Base-by-base conservation (phyloP, 2,888 invertebrate species). In the Spodoptera exigua region DNA sequence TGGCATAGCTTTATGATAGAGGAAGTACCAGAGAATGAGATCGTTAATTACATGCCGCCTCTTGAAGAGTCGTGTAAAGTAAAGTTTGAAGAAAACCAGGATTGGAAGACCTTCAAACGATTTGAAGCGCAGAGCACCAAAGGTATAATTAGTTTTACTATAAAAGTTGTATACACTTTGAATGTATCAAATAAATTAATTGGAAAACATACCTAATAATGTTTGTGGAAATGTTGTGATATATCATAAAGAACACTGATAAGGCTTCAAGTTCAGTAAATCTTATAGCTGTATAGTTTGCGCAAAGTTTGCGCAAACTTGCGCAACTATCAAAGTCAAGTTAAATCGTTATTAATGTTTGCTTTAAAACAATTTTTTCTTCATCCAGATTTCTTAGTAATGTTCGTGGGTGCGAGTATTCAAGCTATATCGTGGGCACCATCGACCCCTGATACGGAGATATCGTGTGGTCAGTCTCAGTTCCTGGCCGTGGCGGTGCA, bases 401-500 rank as follows among this genome's bases (percentile, higher is more conserved):
- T 90, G 27, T 93, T 96, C 81, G 88, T 90, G 65, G 96, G 96
- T 12, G 96, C 95, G 2, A 93, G 95, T 3, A 86, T 96, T 4
- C 95, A 95, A 85, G 90, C 95, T 49, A 77, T 95, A 67, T 91
- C 95, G 43, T 96, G 96, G 95, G 95, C 92, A 16, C 89, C 92
- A 2, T 37, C 78, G n/a, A 59, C 21, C 12, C 17, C 59, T 12
- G 54, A 16, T 16, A 52, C 74, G 1, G 59, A 34, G 2, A 0
- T 27, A 27, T 5, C 27, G 5, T 27, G 27, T 9, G 7, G 7
- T 4, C 67, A 78, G 11, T 79, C 86, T 1, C 95, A 95, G 78
- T 95, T 94, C 78, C 78, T 97, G 47, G 95, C 96, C 3, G 90
- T 96, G n/a, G 90, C 95, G 44, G 86, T 94, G 11, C 95, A 95